Base-by-base conservation (phyloP, 2,113 vertebrate genomes). In the Cricetomys ansorgei region DNA sequence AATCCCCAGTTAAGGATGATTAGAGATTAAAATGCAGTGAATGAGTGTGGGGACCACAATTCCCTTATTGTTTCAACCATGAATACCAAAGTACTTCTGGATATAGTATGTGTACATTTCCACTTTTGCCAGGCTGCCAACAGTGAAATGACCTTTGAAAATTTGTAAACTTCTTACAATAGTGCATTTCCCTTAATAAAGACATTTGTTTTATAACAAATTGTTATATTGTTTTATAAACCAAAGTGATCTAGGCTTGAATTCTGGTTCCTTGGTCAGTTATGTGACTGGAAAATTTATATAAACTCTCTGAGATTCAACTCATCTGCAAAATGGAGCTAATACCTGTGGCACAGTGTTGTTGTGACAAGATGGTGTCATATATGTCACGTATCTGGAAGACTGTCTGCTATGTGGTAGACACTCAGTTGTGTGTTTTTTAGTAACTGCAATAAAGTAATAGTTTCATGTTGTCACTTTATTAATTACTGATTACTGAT, bases 1-100 rank as follows among this genome's bases (percentile, higher is more conserved):
- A 65, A 65, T 96, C 64, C 16, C 53, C 53, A 81, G 0, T 95
- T 95, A 70, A 88, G 80, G 70, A 94, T 81, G 55, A 92, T 94
- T 65, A 92, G 8, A 64, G 93, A 89, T 92, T 87, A 75, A 40
- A 25, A 69, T 72, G 7, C 23, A 77, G 25, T 67, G n/a, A 55
- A 89, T 93, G n/a, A 94, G 4, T 91, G n/a, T 88, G 29, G 4
- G 34, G 8, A 70, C 62, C 72, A 87, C 67, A 94, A 45, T 10
- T 87, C 40, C 15, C 1, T 73, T 77, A 5, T 13, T 27, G 21
- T 64, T 62, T 87, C 10, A 89, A 48, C 5, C 3, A 75, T 2
- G 3, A 94, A 70, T 85, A 86, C 4, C 70, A n/a, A 88, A 80
- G 57, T 73, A 76, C 34, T 90, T 87, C 34, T 43, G 88, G 48